phyloP scores from a whole-genome alignment of 37 sponge, comb jelly and placozoan genomes.

The Hormiphora californensis region DNA sequence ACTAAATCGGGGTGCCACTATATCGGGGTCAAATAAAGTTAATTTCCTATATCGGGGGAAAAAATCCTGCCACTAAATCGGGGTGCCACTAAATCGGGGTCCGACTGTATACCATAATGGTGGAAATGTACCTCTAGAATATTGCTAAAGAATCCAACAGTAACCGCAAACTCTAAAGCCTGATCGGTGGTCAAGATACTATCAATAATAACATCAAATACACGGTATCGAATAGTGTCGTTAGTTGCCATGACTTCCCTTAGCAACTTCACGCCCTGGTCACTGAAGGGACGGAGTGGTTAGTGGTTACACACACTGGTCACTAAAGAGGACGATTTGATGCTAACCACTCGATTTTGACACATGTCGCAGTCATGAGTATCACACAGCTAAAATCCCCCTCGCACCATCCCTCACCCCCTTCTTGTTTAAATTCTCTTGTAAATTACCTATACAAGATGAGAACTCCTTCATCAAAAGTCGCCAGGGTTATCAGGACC shows the following conservation, averaged over 20 bases:
- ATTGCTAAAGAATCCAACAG: background rate
- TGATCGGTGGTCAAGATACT: background rate
- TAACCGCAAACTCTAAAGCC: background rate
- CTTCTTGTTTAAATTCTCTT: too few species aligned
- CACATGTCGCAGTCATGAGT: too few species aligned
- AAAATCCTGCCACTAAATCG: too few species aligned
- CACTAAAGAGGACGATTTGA: too few species aligned
- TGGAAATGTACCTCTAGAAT: background rate
- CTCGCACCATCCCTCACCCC: too few species aligned
- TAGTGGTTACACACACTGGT: background rate
- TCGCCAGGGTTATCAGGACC: background rate
- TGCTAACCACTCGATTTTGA: too few species aligned
- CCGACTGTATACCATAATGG: background rate
- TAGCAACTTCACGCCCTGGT: slow-evolving; percentile 15
- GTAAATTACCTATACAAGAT: slow-evolving; percentile 23
- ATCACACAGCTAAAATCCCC: too few species aligned
- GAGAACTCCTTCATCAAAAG: background rate
- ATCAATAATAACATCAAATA: slow-evolving; percentile 11
- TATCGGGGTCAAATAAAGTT: too few species aligned
- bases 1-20: too few species aligned
- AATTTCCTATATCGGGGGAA: too few species aligned
- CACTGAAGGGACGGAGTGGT: background rate
- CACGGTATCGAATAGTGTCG: slow-evolving; percentile 6
- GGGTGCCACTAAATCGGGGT: too few species aligned
- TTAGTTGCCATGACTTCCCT: background rate